Evolutionary conservation across 2,797 vertebrate genomes (phyloP), one percentile per base, ranked within the genome.

Genomic region (Myotis daubentonii): DNA sequence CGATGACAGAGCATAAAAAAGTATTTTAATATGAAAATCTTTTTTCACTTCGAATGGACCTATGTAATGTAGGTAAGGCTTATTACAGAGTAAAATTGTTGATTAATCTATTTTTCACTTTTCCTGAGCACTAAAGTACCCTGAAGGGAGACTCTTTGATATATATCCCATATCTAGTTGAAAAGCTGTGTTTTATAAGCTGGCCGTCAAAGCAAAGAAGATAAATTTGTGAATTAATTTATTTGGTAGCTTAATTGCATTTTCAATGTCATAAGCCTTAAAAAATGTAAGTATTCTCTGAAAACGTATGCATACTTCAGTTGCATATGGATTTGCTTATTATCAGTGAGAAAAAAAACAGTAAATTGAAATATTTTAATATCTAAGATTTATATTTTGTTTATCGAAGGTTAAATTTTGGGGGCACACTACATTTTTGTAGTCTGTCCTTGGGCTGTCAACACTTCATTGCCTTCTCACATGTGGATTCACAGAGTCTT

Each of bases 181-280:
- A 84, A 92, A 92, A 75, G 79, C 17, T 75, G 1, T 74, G 9
- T 76, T 93, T 94, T 82, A 60, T 66, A 89, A 66, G 6, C 3
- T 47, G 78, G 12, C 5, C 13, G 49, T 65, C 16, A 86, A 33
- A 88, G 30, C 44, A 85, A 47, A 78, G 22, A 89, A 22, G 17
- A 89, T 15, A 92, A 30, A 87, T 89, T 79, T 89, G 16, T 41
- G 80, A 76, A 89, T 94, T 94, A 93, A 96, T 78, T 93, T 90
- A 76, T 85, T 79, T 82, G 47, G 20, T 79, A 88, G 33, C 41
- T 51, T 94, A 94, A 93, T 89, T 82, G 38, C 17, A 96, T 94
- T 92, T 95, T 87, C 49, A 84, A 79, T 82, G 16, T 81, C 47
- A 68, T 19, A 87, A 44, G 4, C 8, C 41, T 86, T 83, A 91